These are phyloP conservation scores for Rhaphigaster nebulosa DNA, from an alignment of 2,888 invertebrate genomes.

Conservation along the genomic window DNA sequence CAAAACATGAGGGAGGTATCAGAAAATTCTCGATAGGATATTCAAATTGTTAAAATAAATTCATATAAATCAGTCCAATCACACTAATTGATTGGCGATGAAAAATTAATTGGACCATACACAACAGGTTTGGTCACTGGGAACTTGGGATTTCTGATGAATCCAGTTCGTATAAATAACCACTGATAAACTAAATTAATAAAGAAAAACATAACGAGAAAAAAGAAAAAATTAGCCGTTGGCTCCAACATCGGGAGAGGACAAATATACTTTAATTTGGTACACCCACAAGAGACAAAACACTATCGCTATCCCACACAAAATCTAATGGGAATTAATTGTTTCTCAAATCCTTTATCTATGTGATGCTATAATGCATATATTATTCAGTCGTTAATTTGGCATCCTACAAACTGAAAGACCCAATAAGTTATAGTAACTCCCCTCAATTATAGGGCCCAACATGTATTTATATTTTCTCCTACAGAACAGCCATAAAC, in stretches of 20 bases:
- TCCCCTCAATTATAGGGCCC: not conserved
- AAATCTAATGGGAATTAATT: constrained; percentile 11
- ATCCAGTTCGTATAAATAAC: not conserved
- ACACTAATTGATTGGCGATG: constrained; percentile 50
- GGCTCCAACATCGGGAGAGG: not conserved
- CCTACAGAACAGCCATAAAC: not conserved
- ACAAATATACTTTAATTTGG: constrained; percentile 20
- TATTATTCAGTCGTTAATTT: not conserved
- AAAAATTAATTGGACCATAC: constrained; percentile 22
- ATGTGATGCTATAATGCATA: not conserved
- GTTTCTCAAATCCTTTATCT: not conserved
- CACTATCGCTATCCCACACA: constrained; percentile 18
- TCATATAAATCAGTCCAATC: constrained; percentile 51
- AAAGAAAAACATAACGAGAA: not conserved
- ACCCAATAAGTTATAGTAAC: not conserved
- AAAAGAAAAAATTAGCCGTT: constrained; percentile 2
- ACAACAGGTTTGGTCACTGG: not conserved
- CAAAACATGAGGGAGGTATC: not conserved
- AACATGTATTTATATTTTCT: not conserved
- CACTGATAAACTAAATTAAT: not conserved
- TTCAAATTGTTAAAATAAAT: not conserved
- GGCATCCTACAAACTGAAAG: not conserved
- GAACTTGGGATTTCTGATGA: not conserved
- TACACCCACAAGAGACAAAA: constrained; percentile 2
- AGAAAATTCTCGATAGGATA: not conserved